phyloP scores from a whole-genome alignment of 2,888 invertebrate genomes.

The Epirrita christyi region DNA sequence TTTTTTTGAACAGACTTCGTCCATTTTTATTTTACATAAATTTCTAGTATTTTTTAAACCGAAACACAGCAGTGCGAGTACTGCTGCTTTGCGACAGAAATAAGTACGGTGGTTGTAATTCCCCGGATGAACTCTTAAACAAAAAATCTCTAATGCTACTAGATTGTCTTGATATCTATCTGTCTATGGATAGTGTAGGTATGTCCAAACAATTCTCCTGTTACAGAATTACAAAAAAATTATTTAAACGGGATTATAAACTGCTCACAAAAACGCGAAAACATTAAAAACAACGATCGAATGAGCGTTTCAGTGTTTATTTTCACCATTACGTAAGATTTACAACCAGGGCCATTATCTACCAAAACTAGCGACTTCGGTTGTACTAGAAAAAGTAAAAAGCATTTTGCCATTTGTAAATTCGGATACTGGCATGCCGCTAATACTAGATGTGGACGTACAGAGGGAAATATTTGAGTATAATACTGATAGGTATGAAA shows the following conservation, averaged over 20 bases:
- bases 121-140: too few relatives aligned
- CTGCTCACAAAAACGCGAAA: conserved; percentile 41
- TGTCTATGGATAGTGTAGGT: too few relatives aligned
- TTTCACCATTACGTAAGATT: conserved; percentile 66
- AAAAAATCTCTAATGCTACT: too few relatives aligned
- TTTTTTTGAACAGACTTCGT: too few relatives aligned
- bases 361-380: conserved; percentile 58
- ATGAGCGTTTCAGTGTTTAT: conserved; percentile 58
- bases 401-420: conserved; percentile 54
- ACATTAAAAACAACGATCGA: conserved; percentile 46
- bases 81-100: too few relatives aligned
- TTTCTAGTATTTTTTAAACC: too few relatives aligned
- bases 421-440: conserved; percentile 43
- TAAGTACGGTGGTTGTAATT: too few relatives aligned
- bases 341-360: conserved; percentile 67
- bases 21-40: too few relatives aligned
- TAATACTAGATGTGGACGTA: conserved; percentile 26
- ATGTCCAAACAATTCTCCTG: conserved; percentile 2
- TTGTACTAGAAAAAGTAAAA: conserved; percentile 51
- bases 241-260: conserved; percentile 45
- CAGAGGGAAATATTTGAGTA: conserved; percentile 2
- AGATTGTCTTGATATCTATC: too few relatives aligned
- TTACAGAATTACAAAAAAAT: conserved; percentile 46
- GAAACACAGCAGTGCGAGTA: too few relatives aligned
- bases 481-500: too few relatives aligned